Percentiles rank a stretch among this genome's conserved stretches.
phyloP scores from a whole-genome alignment of 1,140 invertebrate genomes.

The Schlechtendalia chinensis region DNA sequence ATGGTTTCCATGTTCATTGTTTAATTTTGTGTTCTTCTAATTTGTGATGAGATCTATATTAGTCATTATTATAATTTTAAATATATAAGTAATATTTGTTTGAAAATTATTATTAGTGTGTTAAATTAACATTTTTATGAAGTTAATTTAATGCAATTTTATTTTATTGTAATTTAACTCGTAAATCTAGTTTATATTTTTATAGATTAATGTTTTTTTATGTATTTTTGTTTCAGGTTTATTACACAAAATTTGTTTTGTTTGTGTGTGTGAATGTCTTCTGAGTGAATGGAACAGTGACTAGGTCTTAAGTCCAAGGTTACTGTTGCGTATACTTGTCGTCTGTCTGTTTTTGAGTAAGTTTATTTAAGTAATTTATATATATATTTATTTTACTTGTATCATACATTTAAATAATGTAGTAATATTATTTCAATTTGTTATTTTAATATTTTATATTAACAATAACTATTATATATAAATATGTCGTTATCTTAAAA shows the following conservation, averaged over 20 bases:
- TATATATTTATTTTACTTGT: background rate
- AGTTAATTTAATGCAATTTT: no score
- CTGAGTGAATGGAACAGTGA: slow-evolving; percentile 49
- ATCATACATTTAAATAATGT: no score
- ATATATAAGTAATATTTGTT: no score
- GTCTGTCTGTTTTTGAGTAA: slow-evolving; percentile 48
- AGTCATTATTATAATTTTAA: no score
- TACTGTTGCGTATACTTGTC: slow-evolving; percentile 49
- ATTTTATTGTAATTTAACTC: background rate
- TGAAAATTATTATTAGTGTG: no score
- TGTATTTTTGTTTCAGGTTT: slow-evolving; percentile 46
- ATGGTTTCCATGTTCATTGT: no score
- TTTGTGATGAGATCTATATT: no score
- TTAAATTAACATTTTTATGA: no score
- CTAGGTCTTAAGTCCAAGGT: slow-evolving; percentile 47
- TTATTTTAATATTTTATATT: background rate
- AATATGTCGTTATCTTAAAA: no score
- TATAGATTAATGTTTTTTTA: background rate
- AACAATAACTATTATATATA: no score
- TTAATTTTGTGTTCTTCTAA: no score
- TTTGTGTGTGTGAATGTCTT: slow-evolving; percentile 49
- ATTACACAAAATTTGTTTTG: slow-evolving; percentile 42
- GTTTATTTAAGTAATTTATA: slow-evolving; percentile 25
- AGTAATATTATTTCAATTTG: background rate
- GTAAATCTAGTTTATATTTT: background rate